These are phyloP conservation scores for Pterobdella sp. DNA, from an alignment of 2,888 invertebrate genomes.

Conservation along the genomic window DNA sequence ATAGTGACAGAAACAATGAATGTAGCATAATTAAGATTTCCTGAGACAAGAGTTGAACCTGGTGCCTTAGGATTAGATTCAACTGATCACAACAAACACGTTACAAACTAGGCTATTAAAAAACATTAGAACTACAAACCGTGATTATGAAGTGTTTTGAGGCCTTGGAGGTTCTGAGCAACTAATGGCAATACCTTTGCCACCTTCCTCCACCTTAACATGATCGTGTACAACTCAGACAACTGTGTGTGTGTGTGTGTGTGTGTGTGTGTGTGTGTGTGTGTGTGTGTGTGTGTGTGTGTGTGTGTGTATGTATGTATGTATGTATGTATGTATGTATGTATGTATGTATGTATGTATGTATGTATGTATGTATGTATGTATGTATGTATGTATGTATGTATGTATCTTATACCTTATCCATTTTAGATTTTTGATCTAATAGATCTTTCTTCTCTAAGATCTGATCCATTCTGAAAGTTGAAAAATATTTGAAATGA, in stretches of 20 bases:
- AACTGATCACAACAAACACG: neutral
- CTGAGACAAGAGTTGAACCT: too few relatives aligned
- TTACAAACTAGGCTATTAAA: neutral
- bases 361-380: neutral
- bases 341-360: neutral
- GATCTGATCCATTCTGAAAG: constrained; percentile 57
- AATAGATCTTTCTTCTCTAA: constrained; percentile 58
- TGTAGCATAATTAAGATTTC: too few relatives aligned
- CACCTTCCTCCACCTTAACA: constrained; percentile 75
- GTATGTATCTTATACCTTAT: constrained; percentile 54
- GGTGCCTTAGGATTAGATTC: too few relatives aligned
- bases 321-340: constrained; percentile 6
- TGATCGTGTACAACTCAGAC: constrained; percentile 73
- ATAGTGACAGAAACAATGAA: too few relatives aligned
- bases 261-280: constrained; percentile 24
- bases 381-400: neutral
- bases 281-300: constrained; percentile 28
- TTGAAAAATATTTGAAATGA: neutral
- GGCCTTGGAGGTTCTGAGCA: constrained; percentile 73
- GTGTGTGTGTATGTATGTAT: constrained; percentile 11
- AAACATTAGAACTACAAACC: constrained; percentile 56
- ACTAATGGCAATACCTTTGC: constrained; percentile 70
- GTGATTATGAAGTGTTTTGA: constrained; percentile 80
- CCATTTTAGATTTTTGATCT: constrained; percentile 54
- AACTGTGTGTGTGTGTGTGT: constrained; percentile 55